Percentiles rank a stretch among this genome's conserved stretches.
These are phyloP conservation scores for Meiosimyza platycephala DNA, from an alignment of 2,888 invertebrate genomes.

Conservation along the genomic window DNA sequence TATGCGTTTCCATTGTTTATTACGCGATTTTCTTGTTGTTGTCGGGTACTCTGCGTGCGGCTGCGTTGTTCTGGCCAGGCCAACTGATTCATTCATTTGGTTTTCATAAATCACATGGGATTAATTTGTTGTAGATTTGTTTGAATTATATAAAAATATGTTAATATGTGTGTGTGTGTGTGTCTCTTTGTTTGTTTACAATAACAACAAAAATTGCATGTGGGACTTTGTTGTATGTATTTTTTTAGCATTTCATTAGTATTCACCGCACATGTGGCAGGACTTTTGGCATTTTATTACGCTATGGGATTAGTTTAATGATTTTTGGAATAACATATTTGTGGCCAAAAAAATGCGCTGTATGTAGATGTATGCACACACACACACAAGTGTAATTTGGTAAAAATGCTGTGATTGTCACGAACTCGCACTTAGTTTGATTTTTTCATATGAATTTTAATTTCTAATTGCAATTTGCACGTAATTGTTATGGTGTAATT, in stretches of 20 bases:
- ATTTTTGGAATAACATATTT: constrained; percentile 17
- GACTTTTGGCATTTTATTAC: constrained; percentile 3
- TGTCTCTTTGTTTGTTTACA: background rate
- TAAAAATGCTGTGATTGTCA: background rate
- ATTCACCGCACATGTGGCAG: constrained; percentile 1
- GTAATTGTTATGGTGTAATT: no score
- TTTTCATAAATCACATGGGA: constrained; percentile 27
- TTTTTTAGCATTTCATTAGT: constrained; percentile 10
- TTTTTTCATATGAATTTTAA: no score
- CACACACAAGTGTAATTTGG: constrained; percentile 1
- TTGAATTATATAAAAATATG: background rate
- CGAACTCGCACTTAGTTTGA: no score
- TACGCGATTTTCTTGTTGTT: no score
- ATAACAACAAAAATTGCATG: background rate
- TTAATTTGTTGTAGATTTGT: constrained; percentile 24
- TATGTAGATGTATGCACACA: background rate
- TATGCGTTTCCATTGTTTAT: no score
- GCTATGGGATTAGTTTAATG: constrained; percentile 8
- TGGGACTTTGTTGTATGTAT: background rate
- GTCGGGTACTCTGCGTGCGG: no score
- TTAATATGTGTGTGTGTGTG: background rate
- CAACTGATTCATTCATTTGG: constrained; percentile 2
- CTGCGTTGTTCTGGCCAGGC: no score
- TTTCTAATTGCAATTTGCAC: no score
- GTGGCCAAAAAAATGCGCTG: background rate